phyloP scores from a whole-genome alignment of 2,113 vertebrate species.

The Brachypodius melanocephalos region DNA sequence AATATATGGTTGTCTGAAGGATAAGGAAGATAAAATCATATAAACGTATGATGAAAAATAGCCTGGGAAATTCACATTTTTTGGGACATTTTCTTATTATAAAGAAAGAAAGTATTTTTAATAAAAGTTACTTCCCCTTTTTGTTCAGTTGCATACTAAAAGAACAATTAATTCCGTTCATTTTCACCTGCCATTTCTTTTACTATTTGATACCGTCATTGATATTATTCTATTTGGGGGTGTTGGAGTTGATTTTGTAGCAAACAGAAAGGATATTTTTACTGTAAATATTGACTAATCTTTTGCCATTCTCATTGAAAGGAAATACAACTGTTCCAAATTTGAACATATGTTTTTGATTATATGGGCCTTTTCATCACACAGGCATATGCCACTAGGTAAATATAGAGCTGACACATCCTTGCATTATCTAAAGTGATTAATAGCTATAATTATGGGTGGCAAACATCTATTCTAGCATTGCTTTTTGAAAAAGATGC shows the following conservation, averaged over 20 bases:
- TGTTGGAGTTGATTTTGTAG: background rate
- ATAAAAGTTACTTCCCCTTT: background rate
- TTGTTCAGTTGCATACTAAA: background rate
- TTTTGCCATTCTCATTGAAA: background rate
- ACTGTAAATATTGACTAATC: background rate
- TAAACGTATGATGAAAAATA: background rate
- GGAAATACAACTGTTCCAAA: background rate
- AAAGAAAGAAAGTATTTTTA: background rate
- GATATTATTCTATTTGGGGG: background rate
- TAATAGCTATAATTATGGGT: background rate
- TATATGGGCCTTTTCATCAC: background rate
- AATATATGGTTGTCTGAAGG: background rate
- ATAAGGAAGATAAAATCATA: background rate
- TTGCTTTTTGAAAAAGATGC: background rate
- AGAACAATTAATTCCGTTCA: background rate
- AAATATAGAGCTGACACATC: background rate
- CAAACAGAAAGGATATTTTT: background rate
- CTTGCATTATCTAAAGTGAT: background rate
- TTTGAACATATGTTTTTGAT: background rate
- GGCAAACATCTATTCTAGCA: background rate
- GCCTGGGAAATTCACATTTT: background rate
- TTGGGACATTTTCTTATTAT: rapidly evolving
- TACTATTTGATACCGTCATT: background rate
- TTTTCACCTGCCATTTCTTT: background rate
- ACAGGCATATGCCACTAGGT: background rate